phyloP scores from a whole-genome alignment of 2,113 vertebrate genomes.

The Callospermophilus lateralis region DNA sequence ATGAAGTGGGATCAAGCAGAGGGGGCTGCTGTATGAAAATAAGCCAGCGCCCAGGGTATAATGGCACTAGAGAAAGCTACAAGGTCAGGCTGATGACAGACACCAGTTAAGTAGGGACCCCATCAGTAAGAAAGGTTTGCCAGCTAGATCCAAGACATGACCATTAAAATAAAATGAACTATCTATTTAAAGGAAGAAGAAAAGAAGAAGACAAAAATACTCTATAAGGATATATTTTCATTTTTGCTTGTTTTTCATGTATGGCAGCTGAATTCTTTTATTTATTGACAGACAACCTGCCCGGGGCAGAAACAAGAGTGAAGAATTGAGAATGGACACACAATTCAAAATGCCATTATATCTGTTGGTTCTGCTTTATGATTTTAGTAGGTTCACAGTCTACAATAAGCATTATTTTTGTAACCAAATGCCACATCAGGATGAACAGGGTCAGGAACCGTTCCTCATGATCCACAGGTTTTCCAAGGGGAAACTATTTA shows the following conservation, averaged over 20 bases:
- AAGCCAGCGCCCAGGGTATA: slow-evolving; percentile 93
- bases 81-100: slow-evolving; percentile 93
- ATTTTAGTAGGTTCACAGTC: slow-evolving; percentile 21
- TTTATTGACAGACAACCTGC: slow-evolving; percentile 54
- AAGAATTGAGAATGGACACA: background rate
- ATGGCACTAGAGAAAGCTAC: slow-evolving; percentile 94
- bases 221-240: background rate
- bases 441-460: background rate
- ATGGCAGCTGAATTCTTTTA: slow-evolving; percentile 37
- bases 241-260: slow-evolving; percentile 7
- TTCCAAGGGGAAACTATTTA: slow-evolving; percentile 59
- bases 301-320: background rate
- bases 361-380: background rate
- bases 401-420: slow-evolving; percentile 35
- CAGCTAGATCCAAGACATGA: slow-evolving; percentile 91
- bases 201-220: slow-evolving; percentile 41
- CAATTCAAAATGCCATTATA: slow-evolving; percentile 21
- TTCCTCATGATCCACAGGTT: slow-evolving; percentile 65
- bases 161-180: slow-evolving; percentile 92
- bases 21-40: slow-evolving; percentile 93
- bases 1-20: slow-evolving; percentile 98
- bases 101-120: slow-evolving; percentile 92
- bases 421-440: slow-evolving; percentile 45
- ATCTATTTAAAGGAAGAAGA: slow-evolving; percentile 81
- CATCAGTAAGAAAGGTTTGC: slow-evolving; percentile 92